Base-by-base conservation (phyloP, 2,888 invertebrate species). In the Anorthoa munda region DNA sequence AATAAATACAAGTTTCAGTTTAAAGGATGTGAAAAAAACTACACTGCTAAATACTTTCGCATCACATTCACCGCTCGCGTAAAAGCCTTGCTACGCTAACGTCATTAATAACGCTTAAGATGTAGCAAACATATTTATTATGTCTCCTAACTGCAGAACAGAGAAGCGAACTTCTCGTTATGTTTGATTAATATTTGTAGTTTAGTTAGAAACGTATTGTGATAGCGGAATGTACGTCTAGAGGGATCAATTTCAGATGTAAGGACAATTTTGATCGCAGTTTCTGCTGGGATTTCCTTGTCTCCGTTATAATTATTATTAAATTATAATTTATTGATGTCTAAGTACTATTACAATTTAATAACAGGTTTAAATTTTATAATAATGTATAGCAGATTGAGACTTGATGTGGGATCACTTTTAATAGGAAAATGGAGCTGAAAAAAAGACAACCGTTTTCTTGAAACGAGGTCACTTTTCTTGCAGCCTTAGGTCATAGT, bases 91-190 rank as follows among this genome's bases (percentile, higher is more conserved):
- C n/a, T 59, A 50, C n/a, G 15, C 39, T 45, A 13, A 48, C 55
- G 15, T 71, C 75, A 78, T 85, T 85, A 82, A 82, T 86, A 79
- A 79, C 75, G 65, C 75, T 86, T 84, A 79, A 77, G 78, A 83
- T 63, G 68, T 63, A 72, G 63, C 66, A 56, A 73, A 75, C 66
- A 81, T 74, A 74, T 79, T 83, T 85, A 81, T 77, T 73, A 74
- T 72, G 75, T 69, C 64, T 60, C 60, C 21, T 64, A 65, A 75
- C 59, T 71, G 58, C 66, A 59, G 13, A 78, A 66, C 66, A 73
- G 61, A 79, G 69, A 61, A 53, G 39, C 50, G 12, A 66, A 71
- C 50, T 75, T 69, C 63, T 56, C 51, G 39, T 63, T 45, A 63
- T 64, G 48, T n/a, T 64, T 83, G 81, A 77, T 81, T 82, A 81